Base-by-base conservation (phyloP, 2,113 vertebrate genomes). In the Xyrauchen texanus region DNA sequence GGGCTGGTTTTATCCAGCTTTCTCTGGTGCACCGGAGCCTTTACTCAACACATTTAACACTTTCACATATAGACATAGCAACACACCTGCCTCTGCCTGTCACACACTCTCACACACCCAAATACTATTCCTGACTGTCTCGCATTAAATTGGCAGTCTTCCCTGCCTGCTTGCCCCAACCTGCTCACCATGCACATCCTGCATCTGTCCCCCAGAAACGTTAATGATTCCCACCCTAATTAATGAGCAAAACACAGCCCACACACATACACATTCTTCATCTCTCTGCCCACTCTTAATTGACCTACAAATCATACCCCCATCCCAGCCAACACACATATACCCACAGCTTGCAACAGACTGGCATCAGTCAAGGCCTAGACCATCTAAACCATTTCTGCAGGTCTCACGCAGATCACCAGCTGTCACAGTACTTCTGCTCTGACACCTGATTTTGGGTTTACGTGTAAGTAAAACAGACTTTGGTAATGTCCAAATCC, bases 81-180 rank as follows among this genome's bases (percentile, higher is more conserved):
- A 81, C 81, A 85, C 92, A 92, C 91, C 90, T 93, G 92, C 83
- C 78, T 83, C 67, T 89, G 91, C 88, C 88, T 60, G 78, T 90
- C 88, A 9, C 74, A 46, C 73, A 34, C 21, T 34, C 21, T 3
- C 21, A 34, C 21, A 34, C 21, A 34, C 21, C 21, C 21, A 49
- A 76, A 83, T 78, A 61, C 80, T 81, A 69, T 12, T 16, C 6
- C 44, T 76, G 66, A 58, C 66, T 61, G 13, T 69, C 21, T 42
- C 53, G 62, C 64, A 68, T 64, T 47, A 57, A 51, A 81, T 61
- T 84, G 79, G 79, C 73, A 53, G 21, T 64, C 34, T 63, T 82
- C 65, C 77, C 63, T 21, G 79, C 51, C 81, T 74, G 82, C 87
- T 80, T 65, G 85, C 83, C 79, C 7, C 57, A 82, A 83, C 86